These are phyloP conservation scores for Colossoma macropomum DNA, from an alignment of 2,113 vertebrate genomes.

Conservation along the genomic window DNA sequence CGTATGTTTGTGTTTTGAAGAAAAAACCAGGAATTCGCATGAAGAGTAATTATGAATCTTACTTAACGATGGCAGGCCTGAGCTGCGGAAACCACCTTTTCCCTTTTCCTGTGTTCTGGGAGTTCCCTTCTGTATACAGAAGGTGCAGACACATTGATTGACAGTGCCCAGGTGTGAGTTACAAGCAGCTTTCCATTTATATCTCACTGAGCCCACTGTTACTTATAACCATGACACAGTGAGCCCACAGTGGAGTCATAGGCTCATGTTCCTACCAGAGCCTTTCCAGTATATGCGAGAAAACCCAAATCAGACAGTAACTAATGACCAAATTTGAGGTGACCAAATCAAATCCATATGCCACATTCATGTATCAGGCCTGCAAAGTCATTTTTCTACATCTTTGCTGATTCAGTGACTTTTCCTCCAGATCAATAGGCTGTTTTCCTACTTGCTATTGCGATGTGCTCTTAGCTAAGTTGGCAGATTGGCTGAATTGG, in stretches of 20 bases:
- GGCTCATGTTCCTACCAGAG: not conserved
- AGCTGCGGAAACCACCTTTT: not conserved
- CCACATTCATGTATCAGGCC: too few species aligned
- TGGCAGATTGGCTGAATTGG: too few species aligned
- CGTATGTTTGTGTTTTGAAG: not conserved
- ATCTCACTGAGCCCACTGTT: not conserved
- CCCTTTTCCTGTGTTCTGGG: not conserved
- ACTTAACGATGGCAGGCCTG: not conserved
- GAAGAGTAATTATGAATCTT: not conserved
- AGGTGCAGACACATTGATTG: constrained; percentile 28
- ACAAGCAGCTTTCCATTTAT: constrained; percentile 1
- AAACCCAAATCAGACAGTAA: too few species aligned
- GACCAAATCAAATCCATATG: too few species aligned
- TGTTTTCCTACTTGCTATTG: too few species aligned
- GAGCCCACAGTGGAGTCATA: too few species aligned
- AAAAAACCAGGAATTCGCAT: not conserved
- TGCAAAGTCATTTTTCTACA: too few species aligned
- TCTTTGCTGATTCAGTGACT: too few species aligned
- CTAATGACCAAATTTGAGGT: too few species aligned
- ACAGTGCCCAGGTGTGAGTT: constrained; percentile 52
- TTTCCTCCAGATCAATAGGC: too few species aligned
- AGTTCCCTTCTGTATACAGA: not conserved
- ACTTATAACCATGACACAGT: not conserved
- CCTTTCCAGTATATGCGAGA: too few species aligned
- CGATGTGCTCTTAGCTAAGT: too few species aligned